Evolutionary conservation across 2,113 vertebrate genomes (phyloP), one percentile per base, ranked within the genome.

Genomic region (Tyto alba): DNA sequence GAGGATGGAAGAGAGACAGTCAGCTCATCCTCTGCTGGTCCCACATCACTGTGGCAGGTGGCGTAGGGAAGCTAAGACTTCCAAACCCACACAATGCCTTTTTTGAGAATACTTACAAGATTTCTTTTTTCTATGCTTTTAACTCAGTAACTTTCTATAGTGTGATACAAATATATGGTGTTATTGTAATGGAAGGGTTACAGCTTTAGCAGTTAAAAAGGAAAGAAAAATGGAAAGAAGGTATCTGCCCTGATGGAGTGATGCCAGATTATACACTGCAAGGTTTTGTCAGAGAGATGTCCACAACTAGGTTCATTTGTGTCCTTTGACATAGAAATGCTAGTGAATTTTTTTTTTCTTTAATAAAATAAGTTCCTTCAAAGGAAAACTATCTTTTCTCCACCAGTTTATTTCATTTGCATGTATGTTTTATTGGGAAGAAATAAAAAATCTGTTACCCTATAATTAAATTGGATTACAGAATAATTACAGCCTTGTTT

Each of bases 391-490:
- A 78, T 67, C 3, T 92, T 87, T 93, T 86, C 56, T 93, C 36
- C 93, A 76, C 52, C 85, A 79, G 84, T 82, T 95, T 90, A 83
- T 95, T 96, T 91, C 93, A 59, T 89, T 96, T 95, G 72, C 77
- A 64, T 97, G 79, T 96, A 53, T 95, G 89, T 96, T 98, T 98
- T 98, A 96, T 95, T 90, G 90, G 92, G 88, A 97, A 98, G 97
- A 98, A 98, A 97, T 94, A 97, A 96, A 88, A 95, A 97, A 97
- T 94, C 93, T 76, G 36, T 96, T 97, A 96, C 92, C 93, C 95
- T 97, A 96, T 97, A 98, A 98, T 98, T 98, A 98, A 97, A 98
- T 97, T 98, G 97, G 98, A 98, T 98, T 98, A 98, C 76, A 89
- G 97, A 98, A 98, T 98, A 98, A 98, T 98, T 98, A 98, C 96